A percentile compares a stretch with the other conserved stretches of the same genome.
Conservation (phyloP, 2,888 invertebrate species). For the Tillus elongatus region DNA sequence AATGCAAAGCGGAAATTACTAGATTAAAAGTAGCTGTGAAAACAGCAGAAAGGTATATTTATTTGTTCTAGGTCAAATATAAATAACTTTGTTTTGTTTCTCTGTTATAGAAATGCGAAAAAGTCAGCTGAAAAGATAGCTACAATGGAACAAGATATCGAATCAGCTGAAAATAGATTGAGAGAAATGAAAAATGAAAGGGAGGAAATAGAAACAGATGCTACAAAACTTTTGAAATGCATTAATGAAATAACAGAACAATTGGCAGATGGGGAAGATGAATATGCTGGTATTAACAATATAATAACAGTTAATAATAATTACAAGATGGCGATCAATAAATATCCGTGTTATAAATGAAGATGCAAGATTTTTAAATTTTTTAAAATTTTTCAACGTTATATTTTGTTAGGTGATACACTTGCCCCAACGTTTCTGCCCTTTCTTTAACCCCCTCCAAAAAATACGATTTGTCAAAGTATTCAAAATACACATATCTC, state of each 20-base stretch:
- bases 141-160: slow-evolving; percentile 64
- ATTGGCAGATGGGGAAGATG: slow-evolving; percentile 49
- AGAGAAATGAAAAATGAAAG: slow-evolving; percentile 50
- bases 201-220: slow-evolving; percentile 50
- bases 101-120: slow-evolving; percentile 54
- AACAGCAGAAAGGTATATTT: slow-evolving; percentile 47
- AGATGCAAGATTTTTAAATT: too few species aligned
- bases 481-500: too few species aligned
- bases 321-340: too few species aligned
- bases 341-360: too few species aligned
- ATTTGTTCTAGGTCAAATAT: slow-evolving; percentile 6
- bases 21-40: slow-evolving; percentile 61
- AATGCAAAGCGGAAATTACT: slow-evolving; percentile 58
- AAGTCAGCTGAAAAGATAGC: slow-evolving; percentile 67
- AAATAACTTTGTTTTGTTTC: slow-evolving; percentile 5
- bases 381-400: too few species aligned
- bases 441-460: too few species aligned
- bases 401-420: too few species aligned
- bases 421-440: too few species aligned
- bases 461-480: too few species aligned
- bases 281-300: slow-evolving; percentile 40
- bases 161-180: slow-evolving; percentile 57
- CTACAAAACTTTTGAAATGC: slow-evolving; percentile 45
- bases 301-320: background rate
- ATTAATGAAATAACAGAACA: slow-evolving; percentile 50